Conservation (phyloP, 1,140 invertebrate genomes). For the Argopecten irradians region DNA sequence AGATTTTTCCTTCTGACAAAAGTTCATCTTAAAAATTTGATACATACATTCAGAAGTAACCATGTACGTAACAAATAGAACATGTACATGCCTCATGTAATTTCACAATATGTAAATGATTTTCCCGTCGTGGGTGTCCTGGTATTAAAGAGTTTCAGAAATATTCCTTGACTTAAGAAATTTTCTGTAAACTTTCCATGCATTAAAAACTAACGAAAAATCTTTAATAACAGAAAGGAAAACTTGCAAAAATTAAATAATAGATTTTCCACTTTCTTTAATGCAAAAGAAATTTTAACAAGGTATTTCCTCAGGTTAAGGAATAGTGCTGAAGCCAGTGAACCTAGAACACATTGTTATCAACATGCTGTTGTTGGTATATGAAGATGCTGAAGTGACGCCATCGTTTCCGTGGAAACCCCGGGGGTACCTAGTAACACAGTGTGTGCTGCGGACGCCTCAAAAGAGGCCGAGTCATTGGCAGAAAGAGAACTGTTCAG, state of each 20-base stretch:
- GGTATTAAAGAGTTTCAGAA: no score
- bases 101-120: neutral
- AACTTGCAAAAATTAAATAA: no score
- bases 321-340: neutral
- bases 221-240: no score
- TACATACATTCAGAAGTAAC: neutral
- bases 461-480: neutral
- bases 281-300: no score
- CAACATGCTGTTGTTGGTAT: conserved; percentile 30
- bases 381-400: conserved; percentile 36
- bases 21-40: neutral
- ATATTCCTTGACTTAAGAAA: no score
- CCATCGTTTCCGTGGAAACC: conserved; percentile 38
- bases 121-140: no score
- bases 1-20: neutral
- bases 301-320: no score
- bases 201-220: no score
- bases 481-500: conserved; percentile 29
- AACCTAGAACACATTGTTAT: neutral
- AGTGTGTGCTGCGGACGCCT: conserved; percentile 11
- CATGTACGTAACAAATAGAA: neutral
- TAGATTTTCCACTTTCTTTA: no score
- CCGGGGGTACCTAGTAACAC: conserved; percentile 42
- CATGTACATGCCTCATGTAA: neutral
- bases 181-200: no score